A percentile compares a stretch with the other conserved stretches of the same genome.
Conservation (phyloP, 2,888 invertebrate genomes). For the Sisyra nigra region DNA sequence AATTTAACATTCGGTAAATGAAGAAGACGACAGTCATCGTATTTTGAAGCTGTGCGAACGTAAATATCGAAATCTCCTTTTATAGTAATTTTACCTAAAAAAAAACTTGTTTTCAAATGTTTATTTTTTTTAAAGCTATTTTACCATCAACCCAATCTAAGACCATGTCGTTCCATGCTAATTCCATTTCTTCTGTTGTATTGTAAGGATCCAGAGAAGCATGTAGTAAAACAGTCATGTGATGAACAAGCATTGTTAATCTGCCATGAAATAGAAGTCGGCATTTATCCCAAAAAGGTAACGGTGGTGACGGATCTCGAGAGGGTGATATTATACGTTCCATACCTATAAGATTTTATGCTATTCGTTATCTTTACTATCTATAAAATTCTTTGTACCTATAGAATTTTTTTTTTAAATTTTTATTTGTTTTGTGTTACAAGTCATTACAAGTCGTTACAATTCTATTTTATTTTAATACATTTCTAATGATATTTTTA, state of each 20-base stretch:
- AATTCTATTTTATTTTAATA: too few species aligned
- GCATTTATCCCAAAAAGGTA: conserved; percentile 97
- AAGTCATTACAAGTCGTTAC: too few species aligned
- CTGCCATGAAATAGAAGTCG: conserved; percentile 85
- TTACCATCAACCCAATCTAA: conserved; percentile 92
- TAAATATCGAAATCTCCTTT: conserved; percentile 90
- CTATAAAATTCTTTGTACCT: neutral
- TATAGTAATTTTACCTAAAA: conserved; percentile 64
- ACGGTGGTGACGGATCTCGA: conserved; percentile 79
- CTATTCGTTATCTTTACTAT: neutral
- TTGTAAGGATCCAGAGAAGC: conserved; percentile 97
- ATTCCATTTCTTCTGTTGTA: conserved; percentile 97
- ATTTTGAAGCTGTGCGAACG: conserved; percentile 94
- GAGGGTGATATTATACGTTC: conserved; percentile 79
- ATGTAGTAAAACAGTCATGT: conserved; percentile 81
- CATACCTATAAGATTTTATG: conserved; percentile 39
- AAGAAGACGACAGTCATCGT: conserved; percentile 90
- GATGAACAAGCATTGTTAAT: conserved; percentile 71
- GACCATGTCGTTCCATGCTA: conserved; percentile 84
- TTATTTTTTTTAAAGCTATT: too few species aligned
- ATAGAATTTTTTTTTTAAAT: neutral
- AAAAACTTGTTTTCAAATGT: conserved; percentile 7
- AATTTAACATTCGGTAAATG: conserved; percentile 81
- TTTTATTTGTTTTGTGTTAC: neutral
- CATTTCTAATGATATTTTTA: too few species aligned